Evolutionary conservation across 2,888 invertebrate species (phyloP).

Genomic region (Dryocosmus kuriphilus): DNA sequence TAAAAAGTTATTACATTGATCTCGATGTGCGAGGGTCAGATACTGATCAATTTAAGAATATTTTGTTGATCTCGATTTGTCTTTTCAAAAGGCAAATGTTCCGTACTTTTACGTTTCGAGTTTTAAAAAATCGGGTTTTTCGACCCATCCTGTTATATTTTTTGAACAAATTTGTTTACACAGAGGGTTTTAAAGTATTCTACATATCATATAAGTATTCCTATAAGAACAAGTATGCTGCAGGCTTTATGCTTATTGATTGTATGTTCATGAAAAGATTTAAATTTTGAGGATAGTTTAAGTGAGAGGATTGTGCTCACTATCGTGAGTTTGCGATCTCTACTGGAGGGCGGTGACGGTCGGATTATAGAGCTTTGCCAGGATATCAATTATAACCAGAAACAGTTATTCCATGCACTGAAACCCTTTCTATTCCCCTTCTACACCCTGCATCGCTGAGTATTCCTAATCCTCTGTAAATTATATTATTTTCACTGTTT

Average conservation of each 20-base stretch:
- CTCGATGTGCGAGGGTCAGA: too few relatives aligned
- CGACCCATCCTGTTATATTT: too few relatives aligned
- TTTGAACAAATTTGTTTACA: too few relatives aligned
- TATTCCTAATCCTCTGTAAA: slow-evolving; percentile 77
- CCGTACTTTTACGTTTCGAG: too few relatives aligned
- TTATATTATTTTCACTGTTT: slow-evolving; percentile 78
- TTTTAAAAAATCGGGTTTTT: too few relatives aligned
- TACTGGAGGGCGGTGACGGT: slow-evolving; percentile 45
- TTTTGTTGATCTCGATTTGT: too few relatives aligned
- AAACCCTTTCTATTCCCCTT: slow-evolving; percentile 68
- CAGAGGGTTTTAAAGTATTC: too few relatives aligned
- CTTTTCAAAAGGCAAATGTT: too few relatives aligned
- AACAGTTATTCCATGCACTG: slow-evolving; percentile 76
- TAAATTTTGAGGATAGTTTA: slow-evolving; percentile 30
- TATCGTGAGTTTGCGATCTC: slow-evolving; percentile 66
- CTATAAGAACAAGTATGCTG: too few relatives aligned
- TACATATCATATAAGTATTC: too few relatives aligned
- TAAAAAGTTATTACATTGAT: too few relatives aligned
- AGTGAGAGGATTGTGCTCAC: slow-evolving; percentile 24
- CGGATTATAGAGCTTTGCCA: slow-evolving; percentile 77
- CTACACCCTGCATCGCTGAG: slow-evolving; percentile 62
- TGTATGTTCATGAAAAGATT: background rate
- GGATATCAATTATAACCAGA: slow-evolving; percentile 78
- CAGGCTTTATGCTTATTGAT: background rate
- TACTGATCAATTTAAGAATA: too few relatives aligned